phyloP scores from a whole-genome alignment of 2,797 vertebrate genomes.

The Esox lucius region DNA sequence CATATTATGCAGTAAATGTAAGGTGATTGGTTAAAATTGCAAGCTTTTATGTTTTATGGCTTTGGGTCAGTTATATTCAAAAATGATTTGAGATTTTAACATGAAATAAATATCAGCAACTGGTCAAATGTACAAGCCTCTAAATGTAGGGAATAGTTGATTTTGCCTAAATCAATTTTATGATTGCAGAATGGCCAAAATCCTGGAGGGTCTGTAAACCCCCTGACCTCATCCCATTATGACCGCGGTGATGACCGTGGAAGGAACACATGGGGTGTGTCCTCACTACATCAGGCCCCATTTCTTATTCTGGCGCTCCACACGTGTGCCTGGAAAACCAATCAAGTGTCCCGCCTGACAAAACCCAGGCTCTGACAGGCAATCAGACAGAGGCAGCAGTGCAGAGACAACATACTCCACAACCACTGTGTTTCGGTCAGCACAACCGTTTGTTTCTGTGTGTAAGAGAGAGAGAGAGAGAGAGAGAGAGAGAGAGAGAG shows the following conservation, averaged over 20 bases:
- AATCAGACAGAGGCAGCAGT: not conserved
- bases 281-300: not conserved
- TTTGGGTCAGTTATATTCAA: too few species aligned
- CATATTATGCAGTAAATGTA: too few species aligned
- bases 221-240: not conserved
- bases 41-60: too few species aligned
- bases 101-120: too few species aligned
- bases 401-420: slow-evolving; percentile 16
- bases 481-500: too few species aligned
- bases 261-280: too few species aligned
- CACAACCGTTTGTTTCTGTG: not conserved
- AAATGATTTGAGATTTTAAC: too few species aligned
- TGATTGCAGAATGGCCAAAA: too few species aligned
- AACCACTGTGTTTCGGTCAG: not conserved
- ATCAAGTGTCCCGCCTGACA: not conserved
- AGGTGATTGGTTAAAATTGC: too few species aligned
- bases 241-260: not conserved
- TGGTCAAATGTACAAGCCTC: too few species aligned
- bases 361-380: slow-evolving; percentile 15
- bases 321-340: slow-evolving; percentile 1
- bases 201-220: not conserved
- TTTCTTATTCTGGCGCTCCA: not conserved
- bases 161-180: too few species aligned
- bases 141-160: too few species aligned
- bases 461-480: not conserved